Percentiles rank a stretch among this genome's conserved stretches.
Conservation (phyloP, 1,140 invertebrate species). For the Antheraea pernyi region DNA sequence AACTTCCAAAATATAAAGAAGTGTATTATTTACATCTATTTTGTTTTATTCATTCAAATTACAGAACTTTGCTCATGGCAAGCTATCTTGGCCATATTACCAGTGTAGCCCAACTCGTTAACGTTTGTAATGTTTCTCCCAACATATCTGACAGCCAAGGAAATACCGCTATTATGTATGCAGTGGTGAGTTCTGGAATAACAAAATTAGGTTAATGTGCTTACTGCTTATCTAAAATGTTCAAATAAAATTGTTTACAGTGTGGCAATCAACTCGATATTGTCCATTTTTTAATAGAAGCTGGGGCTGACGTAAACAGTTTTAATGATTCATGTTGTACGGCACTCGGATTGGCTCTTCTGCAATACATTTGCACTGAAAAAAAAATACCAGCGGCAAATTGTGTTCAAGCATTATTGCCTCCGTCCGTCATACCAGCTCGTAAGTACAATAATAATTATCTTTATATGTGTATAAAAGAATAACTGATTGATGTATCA, state of each 20-base stretch:
- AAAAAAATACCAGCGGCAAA: slow-evolving; percentile 55
- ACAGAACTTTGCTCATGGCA: slow-evolving; percentile 52
- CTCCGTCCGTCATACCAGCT: slow-evolving; percentile 31
- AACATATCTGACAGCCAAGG: slow-evolving; percentile 72
- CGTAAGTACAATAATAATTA: slow-evolving; percentile 30
- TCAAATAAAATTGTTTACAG: slow-evolving; percentile 29
- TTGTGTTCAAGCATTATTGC: slow-evolving; percentile 58
- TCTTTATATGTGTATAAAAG: background rate
- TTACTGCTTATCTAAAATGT: background rate
- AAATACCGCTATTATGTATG: slow-evolving; percentile 76
- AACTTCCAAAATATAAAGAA: too few species aligned
- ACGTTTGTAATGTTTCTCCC: slow-evolving; percentile 60
- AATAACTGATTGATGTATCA: too few species aligned
- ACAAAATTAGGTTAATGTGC: background rate
- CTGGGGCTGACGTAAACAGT: slow-evolving; percentile 69
- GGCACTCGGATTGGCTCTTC: slow-evolving; percentile 63
- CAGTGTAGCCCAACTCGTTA: slow-evolving; percentile 59
- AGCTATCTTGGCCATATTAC: slow-evolving; percentile 55
- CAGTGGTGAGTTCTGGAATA: slow-evolving; percentile 50
- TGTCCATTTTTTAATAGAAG: slow-evolving; percentile 66
- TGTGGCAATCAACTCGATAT: slow-evolving; percentile 51
- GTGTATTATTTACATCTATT: too few species aligned
- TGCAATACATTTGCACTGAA: slow-evolving; percentile 57
- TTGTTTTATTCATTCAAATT: background rate
- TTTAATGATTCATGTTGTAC: slow-evolving; percentile 78